These are phyloP conservation scores for Serranus cabrilla DNA, from an alignment of 2,797 vertebrate species.

Conservation along the genomic window DNA sequence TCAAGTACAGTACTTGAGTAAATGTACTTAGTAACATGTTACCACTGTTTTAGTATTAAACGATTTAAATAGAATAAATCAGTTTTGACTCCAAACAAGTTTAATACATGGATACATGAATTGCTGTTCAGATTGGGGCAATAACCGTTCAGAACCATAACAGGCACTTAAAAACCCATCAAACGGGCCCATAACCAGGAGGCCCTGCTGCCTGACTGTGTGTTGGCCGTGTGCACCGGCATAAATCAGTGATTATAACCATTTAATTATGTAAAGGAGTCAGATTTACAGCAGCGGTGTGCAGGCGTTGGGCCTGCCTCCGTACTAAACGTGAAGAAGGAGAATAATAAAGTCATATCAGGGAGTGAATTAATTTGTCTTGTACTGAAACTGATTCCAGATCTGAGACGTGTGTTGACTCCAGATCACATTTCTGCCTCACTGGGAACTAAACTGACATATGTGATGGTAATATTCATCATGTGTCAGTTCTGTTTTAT, in stretches of 20 bases:
- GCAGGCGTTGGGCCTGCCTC: background rate
- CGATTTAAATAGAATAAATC: background rate
- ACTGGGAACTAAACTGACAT: constrained; percentile 2
- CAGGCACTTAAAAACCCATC: constrained; percentile 33
- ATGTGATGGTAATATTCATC: constrained; percentile 10
- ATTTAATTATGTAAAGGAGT: constrained; percentile 45
- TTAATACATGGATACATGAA: background rate
- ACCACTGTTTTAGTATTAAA: no score
- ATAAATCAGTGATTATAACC: constrained; percentile 52
- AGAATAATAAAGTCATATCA: constrained; percentile 6
- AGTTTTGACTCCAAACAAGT: background rate
- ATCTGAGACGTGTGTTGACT: constrained; percentile 15
- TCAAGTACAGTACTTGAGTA: no score
- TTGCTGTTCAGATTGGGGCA: constrained; percentile 14
- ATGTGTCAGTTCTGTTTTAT: constrained; percentile 17
- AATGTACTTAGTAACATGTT: background rate
- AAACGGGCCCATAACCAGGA: constrained; percentile 17
- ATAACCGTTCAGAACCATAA: constrained; percentile 29
- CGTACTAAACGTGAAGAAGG: background rate
- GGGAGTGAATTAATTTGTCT: background rate
- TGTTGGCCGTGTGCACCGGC: constrained; percentile 20
- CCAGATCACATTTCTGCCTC: constrained; percentile 7
- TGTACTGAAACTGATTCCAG: constrained; percentile 6
- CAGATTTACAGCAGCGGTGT: constrained; percentile 25
- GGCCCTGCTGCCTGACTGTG: constrained; percentile 21